Evolutionary conservation across 2,797 vertebrate genomes (phyloP).

Genomic region (Sebastes wilsoni): DNA sequence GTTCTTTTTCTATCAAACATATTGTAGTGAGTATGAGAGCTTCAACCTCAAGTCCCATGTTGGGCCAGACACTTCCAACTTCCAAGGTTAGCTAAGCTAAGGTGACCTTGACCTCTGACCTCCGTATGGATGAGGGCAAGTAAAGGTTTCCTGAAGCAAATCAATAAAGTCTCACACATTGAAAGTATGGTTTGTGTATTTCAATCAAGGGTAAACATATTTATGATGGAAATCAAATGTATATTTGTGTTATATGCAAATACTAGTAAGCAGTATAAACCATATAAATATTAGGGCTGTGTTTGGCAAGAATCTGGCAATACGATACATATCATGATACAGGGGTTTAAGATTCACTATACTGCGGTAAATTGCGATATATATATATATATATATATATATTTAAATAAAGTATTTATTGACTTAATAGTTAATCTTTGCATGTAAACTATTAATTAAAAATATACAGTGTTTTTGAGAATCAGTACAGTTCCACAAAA

Average conservation of each 20-base stretch:
- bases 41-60: not conserved
- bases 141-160: not conserved
- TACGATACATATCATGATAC: not conserved
- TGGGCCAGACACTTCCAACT: not conserved
- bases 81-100: not conserved
- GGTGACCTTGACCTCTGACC: conserved; percentile 20
- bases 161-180: not conserved
- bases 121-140: not conserved
- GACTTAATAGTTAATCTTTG: not conserved
- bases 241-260: not conserved
- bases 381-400: no score
- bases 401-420: no score
- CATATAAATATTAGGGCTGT: not conserved
- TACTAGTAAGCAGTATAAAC: not conserved
- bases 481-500: no score
- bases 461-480: no score
- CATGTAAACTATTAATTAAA: not conserved
- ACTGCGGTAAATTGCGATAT: not conserved
- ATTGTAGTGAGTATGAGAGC: not conserved
- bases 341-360: not conserved
- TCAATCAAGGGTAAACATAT: not conserved
- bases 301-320: not conserved
- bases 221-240: no score
- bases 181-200: not conserved
- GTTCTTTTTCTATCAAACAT: not conserved